Evolutionary conservation across 2,113 vertebrate genomes (phyloP).

Genomic region (Dipodomys merriami): DNA sequence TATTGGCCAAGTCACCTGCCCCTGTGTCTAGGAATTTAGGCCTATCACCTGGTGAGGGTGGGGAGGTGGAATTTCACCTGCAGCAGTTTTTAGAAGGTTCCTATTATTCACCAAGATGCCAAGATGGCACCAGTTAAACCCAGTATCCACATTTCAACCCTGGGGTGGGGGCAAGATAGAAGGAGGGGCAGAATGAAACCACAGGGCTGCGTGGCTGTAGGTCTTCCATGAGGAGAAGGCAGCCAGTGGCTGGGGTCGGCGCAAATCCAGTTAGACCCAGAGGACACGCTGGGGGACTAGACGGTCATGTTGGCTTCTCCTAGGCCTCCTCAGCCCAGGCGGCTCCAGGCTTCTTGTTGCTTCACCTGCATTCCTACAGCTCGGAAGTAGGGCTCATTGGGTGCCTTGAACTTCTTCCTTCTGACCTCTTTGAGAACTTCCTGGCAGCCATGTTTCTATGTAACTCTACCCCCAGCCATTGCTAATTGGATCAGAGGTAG

Average conservation of each 20-base stretch:
- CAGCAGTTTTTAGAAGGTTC: not conserved
- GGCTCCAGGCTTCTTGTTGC: not conserved
- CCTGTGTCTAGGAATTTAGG: too few relatives aligned
- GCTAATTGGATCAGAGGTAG: not conserved
- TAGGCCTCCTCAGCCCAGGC: not conserved
- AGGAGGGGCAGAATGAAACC: not conserved
- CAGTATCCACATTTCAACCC: too few relatives aligned
- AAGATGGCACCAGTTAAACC: too few relatives aligned
- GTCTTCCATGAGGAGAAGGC: not conserved
- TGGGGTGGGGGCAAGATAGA: not conserved
- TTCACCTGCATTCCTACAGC: not conserved
- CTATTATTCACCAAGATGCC: too few relatives aligned
- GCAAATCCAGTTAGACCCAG: not conserved
- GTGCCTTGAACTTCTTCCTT: not conserved
- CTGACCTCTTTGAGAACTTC: not conserved
- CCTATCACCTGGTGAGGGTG: too few relatives aligned
- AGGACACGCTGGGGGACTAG: not conserved
- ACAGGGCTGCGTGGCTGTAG: not conserved
- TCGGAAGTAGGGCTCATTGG: not conserved
- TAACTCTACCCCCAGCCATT: not conserved
- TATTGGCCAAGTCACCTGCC: too few relatives aligned
- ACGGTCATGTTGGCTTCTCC: accelerated
- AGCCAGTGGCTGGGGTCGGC: not conserved
- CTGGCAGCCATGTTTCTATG: not conserved
- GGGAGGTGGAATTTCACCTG: too few relatives aligned